These are phyloP conservation scores for Fistularia commersonii DNA, from an alignment of 2,797 vertebrate species.

Conservation along the genomic window DNA sequence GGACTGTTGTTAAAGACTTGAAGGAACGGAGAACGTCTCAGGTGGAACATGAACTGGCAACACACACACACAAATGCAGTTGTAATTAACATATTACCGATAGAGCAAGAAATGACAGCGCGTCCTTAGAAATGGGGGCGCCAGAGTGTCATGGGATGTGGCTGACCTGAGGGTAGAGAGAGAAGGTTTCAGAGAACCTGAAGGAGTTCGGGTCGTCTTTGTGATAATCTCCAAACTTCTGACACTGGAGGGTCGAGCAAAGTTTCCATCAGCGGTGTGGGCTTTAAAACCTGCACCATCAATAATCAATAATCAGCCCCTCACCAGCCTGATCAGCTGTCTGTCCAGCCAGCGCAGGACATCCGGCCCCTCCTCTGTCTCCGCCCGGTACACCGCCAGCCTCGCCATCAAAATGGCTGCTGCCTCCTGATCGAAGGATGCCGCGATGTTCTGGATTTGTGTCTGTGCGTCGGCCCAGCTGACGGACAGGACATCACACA, in stretches of 20 bases:
- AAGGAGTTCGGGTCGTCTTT: constrained; percentile 97
- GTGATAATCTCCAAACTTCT: constrained; percentile 98
- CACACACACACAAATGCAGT: no score
- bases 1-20: constrained; percentile 99
- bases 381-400: constrained; percentile 89
- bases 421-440: constrained; percentile 95
- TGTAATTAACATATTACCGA: no score
- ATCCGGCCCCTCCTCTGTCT: constrained; percentile 95
- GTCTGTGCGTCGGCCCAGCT: constrained; percentile 97
- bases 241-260: constrained; percentile 77
- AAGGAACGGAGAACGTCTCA: constrained; percentile 95
- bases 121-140: no score
- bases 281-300: no score
- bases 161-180: constrained; percentile 92
- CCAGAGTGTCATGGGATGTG: neutral
- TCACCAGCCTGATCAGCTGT: constrained; percentile 88
- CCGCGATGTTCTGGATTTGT: constrained; percentile 94
- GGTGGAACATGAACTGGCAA: constrained; percentile 95
- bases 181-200: constrained; percentile 97
- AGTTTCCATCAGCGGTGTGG: neutral
- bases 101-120: no score
- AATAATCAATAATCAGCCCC: no score
- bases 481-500: neutral
- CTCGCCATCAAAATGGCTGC: constrained; percentile 95
- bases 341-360: constrained; percentile 96